A percentile compares a stretch with the other conserved stretches of the same genome.
These are phyloP conservation scores for Pterobdella sp. DNA, from an alignment of 2,888 invertebrate genomes.

Conservation along the genomic window DNA sequence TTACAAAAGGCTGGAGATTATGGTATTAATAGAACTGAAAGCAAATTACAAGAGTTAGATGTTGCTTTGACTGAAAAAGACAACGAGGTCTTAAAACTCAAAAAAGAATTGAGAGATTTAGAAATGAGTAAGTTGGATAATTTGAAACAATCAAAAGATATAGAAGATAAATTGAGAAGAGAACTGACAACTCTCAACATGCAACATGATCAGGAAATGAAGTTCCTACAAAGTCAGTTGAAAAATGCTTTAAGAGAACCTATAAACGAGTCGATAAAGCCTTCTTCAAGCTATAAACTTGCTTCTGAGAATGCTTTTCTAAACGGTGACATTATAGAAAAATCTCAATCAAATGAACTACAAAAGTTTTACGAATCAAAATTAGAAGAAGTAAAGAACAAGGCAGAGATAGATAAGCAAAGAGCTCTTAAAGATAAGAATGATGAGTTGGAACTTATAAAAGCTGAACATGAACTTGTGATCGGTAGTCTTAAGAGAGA, in stretches of 20 bases:
- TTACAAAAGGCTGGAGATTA: background rate
- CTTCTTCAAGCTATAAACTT: background rate
- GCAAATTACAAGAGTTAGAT: background rate
- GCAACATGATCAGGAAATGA: background rate
- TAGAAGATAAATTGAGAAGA: background rate
- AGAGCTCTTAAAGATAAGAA: background rate
- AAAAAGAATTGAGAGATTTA: background rate
- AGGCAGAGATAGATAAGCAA: conserved; percentile 20
- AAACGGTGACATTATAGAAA: background rate
- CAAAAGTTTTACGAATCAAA: conserved; percentile 4
- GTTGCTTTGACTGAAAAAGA: background rate
- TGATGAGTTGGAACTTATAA: background rate
- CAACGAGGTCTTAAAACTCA: background rate
- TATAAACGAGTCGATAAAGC: background rate
- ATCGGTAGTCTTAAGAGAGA: conserved; percentile 4
- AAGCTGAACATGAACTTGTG: background rate
- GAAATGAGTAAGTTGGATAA: background rate
- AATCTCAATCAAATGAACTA: background rate
- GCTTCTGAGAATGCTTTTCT: background rate
- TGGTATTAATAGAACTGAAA: background rate
- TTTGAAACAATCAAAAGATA: background rate
- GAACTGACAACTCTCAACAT: background rate
- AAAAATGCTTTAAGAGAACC: background rate
- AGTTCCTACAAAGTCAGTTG: background rate
- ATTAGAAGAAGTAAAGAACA: background rate